Base-by-base conservation (phyloP, 2,888 invertebrate genomes). In the Linnaemya tessellans region DNA sequence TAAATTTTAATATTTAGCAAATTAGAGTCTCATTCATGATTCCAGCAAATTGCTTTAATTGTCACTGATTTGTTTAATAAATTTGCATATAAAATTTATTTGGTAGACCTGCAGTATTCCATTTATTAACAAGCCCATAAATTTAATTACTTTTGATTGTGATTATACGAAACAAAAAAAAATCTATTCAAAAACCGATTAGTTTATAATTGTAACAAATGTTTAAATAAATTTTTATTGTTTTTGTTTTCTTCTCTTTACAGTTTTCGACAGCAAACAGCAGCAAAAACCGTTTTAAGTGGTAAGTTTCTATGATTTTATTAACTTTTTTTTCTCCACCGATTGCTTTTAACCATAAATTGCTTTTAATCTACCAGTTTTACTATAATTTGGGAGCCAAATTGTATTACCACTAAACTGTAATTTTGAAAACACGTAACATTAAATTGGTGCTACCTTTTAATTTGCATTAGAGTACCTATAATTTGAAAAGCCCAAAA, bases 281-380 rank as follows among this genome's bases (percentile, higher is more conserved):
- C n/a, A 22, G 9, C 35, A 25, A 43, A 68, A 79, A 41, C 49
- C 65, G 60, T 73, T 73, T 74, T 54, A 65, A 38, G 58, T 60
- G 82, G 85, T 85, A 74, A 82, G 82, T 75, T 35, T 65, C 1
- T 64, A 13, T 64, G 5, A 20, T 11, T 71, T 71, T 25, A 30
- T 25, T 25, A n/a, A 1, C 8, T 58, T 7, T 51, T 15, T 11
- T 46, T 56, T 7, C 3, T 35, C 54, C 46, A 35, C 49, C n/a
- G 30, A 13, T 41, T 64, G 11, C 15, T 46, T 41, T 56, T 65
- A 58, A 68, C 62, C 60, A 73, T 41, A 64, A 70, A 35, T 46
- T 22, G 18, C 67, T 25, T 13, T 58, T 77, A 84, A 70, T 64
- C 68, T 81, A 13, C 30, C 22, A 7, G 10, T 51, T 46, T 60